Evolutionary conservation across 1,140 invertebrate genomes (phyloP).

Genomic region (Euglossa dilemma): DNA sequence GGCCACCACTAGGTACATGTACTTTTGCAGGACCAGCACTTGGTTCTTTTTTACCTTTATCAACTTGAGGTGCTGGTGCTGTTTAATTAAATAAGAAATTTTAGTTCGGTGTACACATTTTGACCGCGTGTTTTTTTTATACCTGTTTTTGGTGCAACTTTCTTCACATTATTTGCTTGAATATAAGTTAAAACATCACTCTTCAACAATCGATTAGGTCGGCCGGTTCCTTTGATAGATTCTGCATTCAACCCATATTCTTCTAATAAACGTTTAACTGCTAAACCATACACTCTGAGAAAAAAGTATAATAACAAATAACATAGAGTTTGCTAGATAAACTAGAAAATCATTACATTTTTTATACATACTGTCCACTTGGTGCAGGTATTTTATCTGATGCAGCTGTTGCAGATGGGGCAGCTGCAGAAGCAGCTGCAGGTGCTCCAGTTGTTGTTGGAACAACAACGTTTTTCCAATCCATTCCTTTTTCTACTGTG

Average conservation of each 20-base stretch:
- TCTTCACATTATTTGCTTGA: slow-evolving; percentile 82
- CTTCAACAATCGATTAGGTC: slow-evolving; percentile 85
- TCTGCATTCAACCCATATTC: slow-evolving; percentile 84
- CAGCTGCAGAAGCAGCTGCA: slow-evolving; percentile 67
- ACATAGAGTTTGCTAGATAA: not conserved
- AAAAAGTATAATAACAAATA: slow-evolving; percentile 14
- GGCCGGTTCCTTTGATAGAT: slow-evolving; percentile 84
- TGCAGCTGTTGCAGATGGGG: slow-evolving; percentile 45
- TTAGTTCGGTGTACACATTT: not conserved
- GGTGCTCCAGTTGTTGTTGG: slow-evolving; percentile 75
- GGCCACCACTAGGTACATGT: slow-evolving; percentile 27
- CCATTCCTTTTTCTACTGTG: slow-evolving; percentile 88
- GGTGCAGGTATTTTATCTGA: slow-evolving; percentile 66
- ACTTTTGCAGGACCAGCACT: not conserved
- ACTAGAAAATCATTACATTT: not conserved
- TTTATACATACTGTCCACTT: slow-evolving; percentile 74
- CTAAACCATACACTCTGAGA: slow-evolving; percentile 84
- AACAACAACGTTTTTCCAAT: slow-evolving; percentile 76
- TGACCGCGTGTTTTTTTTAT: slow-evolving; percentile 1
- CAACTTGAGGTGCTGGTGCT: slow-evolving; percentile 38
- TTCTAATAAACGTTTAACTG: slow-evolving; percentile 85
- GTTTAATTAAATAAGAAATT: not conserved
- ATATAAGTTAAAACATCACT: slow-evolving; percentile 86
- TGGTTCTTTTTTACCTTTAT: not conserved
- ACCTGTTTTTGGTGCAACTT: slow-evolving; percentile 78